These are phyloP conservation scores for Petrolisthes manimaculis DNA, from an alignment of 2,888 invertebrate species.

Conservation along the genomic window DNA sequence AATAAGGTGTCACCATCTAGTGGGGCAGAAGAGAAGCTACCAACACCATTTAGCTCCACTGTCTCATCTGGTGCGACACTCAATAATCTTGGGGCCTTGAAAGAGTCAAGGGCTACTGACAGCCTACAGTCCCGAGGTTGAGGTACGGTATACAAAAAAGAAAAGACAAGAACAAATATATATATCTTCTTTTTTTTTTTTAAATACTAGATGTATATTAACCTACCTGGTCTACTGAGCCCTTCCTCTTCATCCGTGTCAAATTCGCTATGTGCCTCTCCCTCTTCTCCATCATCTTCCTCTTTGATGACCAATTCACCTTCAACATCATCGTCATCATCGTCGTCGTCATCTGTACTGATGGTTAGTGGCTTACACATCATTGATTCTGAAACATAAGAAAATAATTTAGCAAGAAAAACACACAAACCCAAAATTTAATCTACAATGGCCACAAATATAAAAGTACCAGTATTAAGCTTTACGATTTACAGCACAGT, in stretches of 20 bases:
- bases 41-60: too few species aligned
- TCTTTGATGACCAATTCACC: slow-evolving; percentile 54
- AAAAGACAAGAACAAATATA: too few species aligned
- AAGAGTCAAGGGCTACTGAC: too few species aligned
- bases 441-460: too few species aligned
- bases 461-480: neutral
- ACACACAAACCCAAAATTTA: neutral
- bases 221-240: slow-evolving; percentile 7
- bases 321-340: slow-evolving; percentile 49
- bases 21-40: too few species aligned
- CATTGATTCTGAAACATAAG: neutral
- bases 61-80: too few species aligned
- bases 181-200: too few species aligned
- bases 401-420: neutral
- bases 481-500: neutral
- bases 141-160: too few species aligned
- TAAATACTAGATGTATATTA: too few species aligned
- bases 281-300: slow-evolving; percentile 40
- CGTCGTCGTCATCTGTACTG: slow-evolving; percentile 31
- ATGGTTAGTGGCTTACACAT: neutral
- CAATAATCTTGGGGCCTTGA: too few species aligned
- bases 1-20: too few species aligned
- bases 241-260: slow-evolving; percentile 25
- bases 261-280: neutral
- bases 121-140: too few species aligned